These are phyloP conservation scores for Maccullochella peelii DNA, from an alignment of 2,113 vertebrate genomes.

Conservation along the genomic window DNA sequence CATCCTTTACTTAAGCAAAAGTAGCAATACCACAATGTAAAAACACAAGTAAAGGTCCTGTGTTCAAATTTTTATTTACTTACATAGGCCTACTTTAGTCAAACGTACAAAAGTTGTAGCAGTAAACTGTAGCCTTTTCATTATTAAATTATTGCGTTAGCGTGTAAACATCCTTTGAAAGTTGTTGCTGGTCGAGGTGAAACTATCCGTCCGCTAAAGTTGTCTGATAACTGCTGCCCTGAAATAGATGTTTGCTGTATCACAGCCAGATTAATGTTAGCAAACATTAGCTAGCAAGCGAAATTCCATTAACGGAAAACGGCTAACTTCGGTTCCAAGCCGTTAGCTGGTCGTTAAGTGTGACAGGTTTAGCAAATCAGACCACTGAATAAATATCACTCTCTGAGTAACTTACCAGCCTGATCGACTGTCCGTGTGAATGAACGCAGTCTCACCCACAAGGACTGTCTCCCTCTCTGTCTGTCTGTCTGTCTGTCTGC, in stretches of 20 bases:
- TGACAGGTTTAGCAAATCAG: neutral
- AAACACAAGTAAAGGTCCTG: too few relatives aligned
- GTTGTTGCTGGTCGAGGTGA: too few relatives aligned
- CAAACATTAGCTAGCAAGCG: neutral
- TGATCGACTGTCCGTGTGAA: neutral
- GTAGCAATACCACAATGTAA: too few relatives aligned
- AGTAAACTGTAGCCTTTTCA: too few relatives aligned
- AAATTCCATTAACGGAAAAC: neutral
- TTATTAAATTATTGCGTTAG: too few relatives aligned
- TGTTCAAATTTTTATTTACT: too few relatives aligned
- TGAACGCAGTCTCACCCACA: too few relatives aligned
- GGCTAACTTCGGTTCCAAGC: neutral
- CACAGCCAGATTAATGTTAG: neutral
- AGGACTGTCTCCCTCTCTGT: neutral
- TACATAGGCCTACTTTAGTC: too few relatives aligned
- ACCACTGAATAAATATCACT: neutral
- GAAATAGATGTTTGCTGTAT: neutral
- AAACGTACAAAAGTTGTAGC: too few relatives aligned
- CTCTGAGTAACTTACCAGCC: neutral
- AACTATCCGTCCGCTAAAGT: too few relatives aligned
- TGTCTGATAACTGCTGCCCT: neutral
- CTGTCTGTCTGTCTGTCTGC: neutral
- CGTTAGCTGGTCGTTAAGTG: neutral
- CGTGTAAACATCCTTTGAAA: too few relatives aligned
- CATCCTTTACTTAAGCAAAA: too few relatives aligned